Percentiles rank a stretch among this genome's conserved stretches.
Conservation (phyloP, 1,140 invertebrate genomes). For the Venustaconcha ellipsiformis region DNA sequence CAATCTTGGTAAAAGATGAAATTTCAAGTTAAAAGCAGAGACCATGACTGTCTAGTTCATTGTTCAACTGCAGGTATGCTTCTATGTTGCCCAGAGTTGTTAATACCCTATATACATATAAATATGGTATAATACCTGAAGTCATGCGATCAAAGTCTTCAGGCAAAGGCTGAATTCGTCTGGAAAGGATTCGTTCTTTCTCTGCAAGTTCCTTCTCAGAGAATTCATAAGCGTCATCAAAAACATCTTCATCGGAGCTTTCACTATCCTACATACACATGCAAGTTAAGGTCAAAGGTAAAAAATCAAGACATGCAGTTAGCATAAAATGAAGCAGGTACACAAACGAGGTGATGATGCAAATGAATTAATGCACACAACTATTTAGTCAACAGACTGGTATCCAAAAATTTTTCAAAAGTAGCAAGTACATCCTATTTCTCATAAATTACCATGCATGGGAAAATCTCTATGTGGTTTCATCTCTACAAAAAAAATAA, state of each 20-base stretch:
- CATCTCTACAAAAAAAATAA: too few species aligned
- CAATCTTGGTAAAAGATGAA: too few species aligned
- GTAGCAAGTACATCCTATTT: too few species aligned
- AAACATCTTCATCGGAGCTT: neutral
- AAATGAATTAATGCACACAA: too few species aligned
- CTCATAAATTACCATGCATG: too few species aligned
- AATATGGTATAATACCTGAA: conserved; percentile 16
- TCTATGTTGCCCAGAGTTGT: too few species aligned
- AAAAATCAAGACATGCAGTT: neutral
- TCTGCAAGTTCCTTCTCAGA: conserved; percentile 15
- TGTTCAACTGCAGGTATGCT: too few species aligned
- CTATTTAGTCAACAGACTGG: too few species aligned
- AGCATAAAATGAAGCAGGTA: neutral
- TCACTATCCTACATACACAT: conserved; percentile 28
- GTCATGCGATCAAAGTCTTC: conserved; percentile 20
- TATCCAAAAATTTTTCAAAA: too few species aligned
- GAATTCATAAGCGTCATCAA: conserved; percentile 7
- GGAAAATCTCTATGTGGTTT: too few species aligned
- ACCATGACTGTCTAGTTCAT: too few species aligned
- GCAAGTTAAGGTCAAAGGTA: conserved; percentile 1
- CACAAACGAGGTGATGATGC: neutral
- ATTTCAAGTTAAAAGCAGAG: too few species aligned
- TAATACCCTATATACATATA: neutral
- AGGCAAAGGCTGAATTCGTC: conserved; percentile 17
- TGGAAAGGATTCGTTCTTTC: conserved; percentile 6